A percentile compares a stretch with the other conserved stretches of the same genome.
phyloP scores from a whole-genome alignment of 1,140 invertebrate species.

The Macrotrachela quadricornifera region DNA sequence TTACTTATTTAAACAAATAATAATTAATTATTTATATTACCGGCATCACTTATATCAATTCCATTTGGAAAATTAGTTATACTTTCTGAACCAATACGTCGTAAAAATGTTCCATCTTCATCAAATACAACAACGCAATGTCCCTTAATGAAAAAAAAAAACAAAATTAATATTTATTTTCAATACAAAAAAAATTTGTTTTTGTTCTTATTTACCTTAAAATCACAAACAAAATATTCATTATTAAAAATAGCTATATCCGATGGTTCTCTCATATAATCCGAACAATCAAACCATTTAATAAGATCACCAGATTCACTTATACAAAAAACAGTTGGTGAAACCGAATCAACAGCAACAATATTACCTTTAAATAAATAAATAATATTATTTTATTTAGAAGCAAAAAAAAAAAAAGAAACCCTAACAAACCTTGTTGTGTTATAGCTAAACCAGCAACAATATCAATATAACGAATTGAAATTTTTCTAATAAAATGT shows the following conservation, averaged over 20 bases:
- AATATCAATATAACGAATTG: conserved; percentile 79
- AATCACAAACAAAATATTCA: conserved; percentile 89
- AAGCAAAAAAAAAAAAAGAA: neutral
- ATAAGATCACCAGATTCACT: conserved; percentile 65
- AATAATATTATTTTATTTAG: neutral
- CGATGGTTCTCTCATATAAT: conserved; percentile 84
- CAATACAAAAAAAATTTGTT: neutral
- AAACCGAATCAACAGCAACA: conserved; percentile 85
- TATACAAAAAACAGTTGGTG: conserved; percentile 81
- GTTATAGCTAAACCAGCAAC: conserved; percentile 83
- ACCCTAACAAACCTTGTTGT: conserved; percentile 38
- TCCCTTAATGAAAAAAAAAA: conserved; percentile 32
- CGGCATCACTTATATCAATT: conserved; percentile 83
- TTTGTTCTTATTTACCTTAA: conserved; percentile 39
- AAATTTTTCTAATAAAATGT: conserved; percentile 62
- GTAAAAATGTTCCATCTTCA: conserved; percentile 64
- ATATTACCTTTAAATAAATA: conserved; percentile 40
- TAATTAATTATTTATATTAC: neutral
- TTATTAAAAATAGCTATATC: conserved; percentile 81
- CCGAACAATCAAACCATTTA: conserved; percentile 84
- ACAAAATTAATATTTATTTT: neutral
- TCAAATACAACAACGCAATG: conserved; percentile 87
- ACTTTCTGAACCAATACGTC: conserved; percentile 76
- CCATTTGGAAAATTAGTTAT: conserved; percentile 90
- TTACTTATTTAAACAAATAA: neutral